These are phyloP conservation scores for Drosophila kuntzei DNA, from an alignment of 2,888 invertebrate genomes.

Conservation along the genomic window DNA sequence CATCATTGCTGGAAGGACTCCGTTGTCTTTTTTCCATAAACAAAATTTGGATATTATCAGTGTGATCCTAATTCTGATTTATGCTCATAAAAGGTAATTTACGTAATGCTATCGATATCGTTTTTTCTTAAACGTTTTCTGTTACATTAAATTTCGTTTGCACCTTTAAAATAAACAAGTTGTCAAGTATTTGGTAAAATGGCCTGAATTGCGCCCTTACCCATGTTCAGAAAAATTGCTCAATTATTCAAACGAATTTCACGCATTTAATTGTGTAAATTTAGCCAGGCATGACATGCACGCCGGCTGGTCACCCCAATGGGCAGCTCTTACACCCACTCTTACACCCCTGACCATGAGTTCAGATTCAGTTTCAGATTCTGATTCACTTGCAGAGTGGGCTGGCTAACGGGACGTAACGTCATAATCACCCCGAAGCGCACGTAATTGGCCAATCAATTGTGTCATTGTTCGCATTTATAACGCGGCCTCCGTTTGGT, in stretches of 20 bases:
- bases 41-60: conserved; percentile 31
- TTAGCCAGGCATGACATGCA: conserved; percentile 76
- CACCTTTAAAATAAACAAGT: conserved; percentile 35
- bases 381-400: conserved; percentile 42
- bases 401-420: conserved; percentile 77
- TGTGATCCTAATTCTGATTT: conserved; percentile 37
- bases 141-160: conserved; percentile 12
- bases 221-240: conserved; percentile 68
- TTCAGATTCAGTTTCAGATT: conserved; percentile 16
- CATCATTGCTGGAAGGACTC: conserved; percentile 9
- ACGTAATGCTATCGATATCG: conserved; percentile 13
- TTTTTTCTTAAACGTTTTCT: background rate
- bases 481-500: conserved; percentile 70
- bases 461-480: conserved; percentile 79
- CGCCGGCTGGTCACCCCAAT: conserved; percentile 47
- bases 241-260: conserved; percentile 82
- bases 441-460: conserved; percentile 86
- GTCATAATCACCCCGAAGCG: conserved; percentile 83
- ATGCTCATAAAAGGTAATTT: conserved; percentile 16
- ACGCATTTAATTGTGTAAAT: conserved; percentile 82
- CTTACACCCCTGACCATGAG: conserved; percentile 7
- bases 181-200: conserved; percentile 13
- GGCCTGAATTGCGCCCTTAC: conserved; percentile 22
- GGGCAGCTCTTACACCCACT: conserved; percentile 10
- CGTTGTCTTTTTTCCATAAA: conserved; percentile 14